Evolutionary conservation across 2,113 vertebrate genomes (phyloP), one percentile per base, ranked within the genome.

Genomic region (Gorsachius goisagi): DNA sequence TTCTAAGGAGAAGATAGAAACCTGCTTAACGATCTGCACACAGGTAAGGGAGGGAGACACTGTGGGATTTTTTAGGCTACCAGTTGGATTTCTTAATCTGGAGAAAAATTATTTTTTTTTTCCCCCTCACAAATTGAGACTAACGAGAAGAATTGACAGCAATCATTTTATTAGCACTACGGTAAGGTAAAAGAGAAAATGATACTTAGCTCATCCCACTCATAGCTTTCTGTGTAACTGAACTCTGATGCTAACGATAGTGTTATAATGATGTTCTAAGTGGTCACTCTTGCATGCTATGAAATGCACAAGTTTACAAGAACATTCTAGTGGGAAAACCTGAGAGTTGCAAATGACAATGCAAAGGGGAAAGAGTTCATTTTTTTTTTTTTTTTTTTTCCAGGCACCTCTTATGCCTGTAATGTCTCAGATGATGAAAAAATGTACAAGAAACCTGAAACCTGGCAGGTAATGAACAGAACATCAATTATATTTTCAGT

Each of bases 281-380:
- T 91, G 97, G 97, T 96, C 96, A 97, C 93, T 94, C 92, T 91
- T 96, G 93, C 55, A 1, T 97, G 94, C 88, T 90, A 64, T 41
- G 97, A 97, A 96, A 94, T 4, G 45, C 71, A 94, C 94, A 84
- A 85, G 49, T 92, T 96, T 97, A 89, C 88, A 94, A 95, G 97
- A 97, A 98, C 83, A 66, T 96, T 82, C 94, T 89, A 85, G 73
- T 88, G 96, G 95, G 96, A 97, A 98, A 97, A 96, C 71, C 89
- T 95, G 94, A 97, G 96, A 97, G 93, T 47, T 96, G 80, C 75
- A 97, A 97, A 98, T 98, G 96, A 98, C 93, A 97, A 89, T 62
- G 86, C 62, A 77, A 97, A 94, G 95, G 93, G 89, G 91, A 97
- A 95, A 93, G 73, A 3, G 3, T 32, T 81, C 81, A 81, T 22